Evolutionary conservation across 2,888 invertebrate genomes (phyloP).

Genomic region (Oxyscelio sp.): DNA sequence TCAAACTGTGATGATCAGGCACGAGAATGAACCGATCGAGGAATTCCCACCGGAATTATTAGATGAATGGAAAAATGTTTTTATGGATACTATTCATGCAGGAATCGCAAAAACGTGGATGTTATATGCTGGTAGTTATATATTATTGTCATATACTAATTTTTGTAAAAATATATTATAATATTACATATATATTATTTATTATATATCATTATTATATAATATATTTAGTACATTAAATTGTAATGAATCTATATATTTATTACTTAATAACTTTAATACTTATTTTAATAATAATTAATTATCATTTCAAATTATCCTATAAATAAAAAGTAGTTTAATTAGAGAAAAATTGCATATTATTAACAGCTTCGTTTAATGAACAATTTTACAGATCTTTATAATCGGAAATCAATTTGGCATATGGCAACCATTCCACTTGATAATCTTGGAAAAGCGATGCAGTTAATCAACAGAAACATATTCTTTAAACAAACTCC

Average conservation of each 20-base stretch:
- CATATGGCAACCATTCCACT: conserved; percentile 79
- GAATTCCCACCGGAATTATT: conserved; percentile 87
- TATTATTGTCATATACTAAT: too few species aligned
- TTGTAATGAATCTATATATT: too few species aligned
- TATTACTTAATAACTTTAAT: too few species aligned
- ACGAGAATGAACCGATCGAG: conserved; percentile 86
- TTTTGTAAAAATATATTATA: too few species aligned
- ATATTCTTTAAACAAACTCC: conserved; percentile 77
- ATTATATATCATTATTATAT: too few species aligned
- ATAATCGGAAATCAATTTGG: conserved; percentile 77
- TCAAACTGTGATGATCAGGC: conserved; percentile 88
- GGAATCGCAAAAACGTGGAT: conserved; percentile 90
- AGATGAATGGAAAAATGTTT: conserved; percentile 94
- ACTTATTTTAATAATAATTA: too few species aligned
- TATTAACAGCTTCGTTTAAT: too few species aligned
- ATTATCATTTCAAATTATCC: too few species aligned
- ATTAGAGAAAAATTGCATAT: too few species aligned
- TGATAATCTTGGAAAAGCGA: conserved; percentile 83
- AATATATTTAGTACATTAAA: too few species aligned
- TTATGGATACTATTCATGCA: conserved; percentile 91
- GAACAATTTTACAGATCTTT: conserved; percentile 76
- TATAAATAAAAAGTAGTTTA: too few species aligned
- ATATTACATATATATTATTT: too few species aligned
- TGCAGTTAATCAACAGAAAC: conserved; percentile 81
- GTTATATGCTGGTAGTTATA: conserved; percentile 81